Base-by-base conservation (phyloP, 2,888 invertebrate genomes). In the Acleris sparsana region DNA sequence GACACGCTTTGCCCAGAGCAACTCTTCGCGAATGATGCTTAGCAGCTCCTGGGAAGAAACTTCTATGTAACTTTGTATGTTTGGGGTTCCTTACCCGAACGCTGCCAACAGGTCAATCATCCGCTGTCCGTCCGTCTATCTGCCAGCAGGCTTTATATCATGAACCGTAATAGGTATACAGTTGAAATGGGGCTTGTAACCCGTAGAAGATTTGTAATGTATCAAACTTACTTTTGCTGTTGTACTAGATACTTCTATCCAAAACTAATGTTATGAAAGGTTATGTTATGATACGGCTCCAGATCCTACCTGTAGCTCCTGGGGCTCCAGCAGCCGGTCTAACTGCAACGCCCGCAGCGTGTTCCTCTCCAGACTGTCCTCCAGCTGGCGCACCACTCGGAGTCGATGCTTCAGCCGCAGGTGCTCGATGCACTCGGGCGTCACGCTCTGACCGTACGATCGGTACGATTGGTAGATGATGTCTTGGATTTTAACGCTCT, bases 381-480 rank as follows among this genome's bases (percentile, higher is more conserved):
- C 99, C 66, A 99, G 92, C 75, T 96, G 96, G 76, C 99, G 96
- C 43, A 99, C 98, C 0, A 99, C 99, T 72, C 96, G 94, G 39
- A 99, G 93, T 16, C 99, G 93, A 84, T 99, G 98, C 80, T 98
- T 98, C 69, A 99, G 93, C 56, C 99, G 94, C 70, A 99, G 93
- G 70, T 96, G 95, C 84, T 99, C 99, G 68, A 99, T 99, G 74
- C 95, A 95, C 62, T 96, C 96, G 67, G 97, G 96, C 7, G 97
- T 96, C 68, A 99, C 95, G 49, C 93, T 93, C 52, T 94, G 94
- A 43, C 96, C 96, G 80, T 96, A 97, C 70, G 95, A 95, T 0
- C 94, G 93, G 83, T 99, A 99, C 0, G 99, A 97, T 78, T 97
- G 96, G 80, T 97, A 96, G 46, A 99, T 95, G 53, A 99, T 92